Base-by-base conservation (phyloP, 1,140 invertebrate genomes). In the Trachymyrmex cornetzi region DNA sequence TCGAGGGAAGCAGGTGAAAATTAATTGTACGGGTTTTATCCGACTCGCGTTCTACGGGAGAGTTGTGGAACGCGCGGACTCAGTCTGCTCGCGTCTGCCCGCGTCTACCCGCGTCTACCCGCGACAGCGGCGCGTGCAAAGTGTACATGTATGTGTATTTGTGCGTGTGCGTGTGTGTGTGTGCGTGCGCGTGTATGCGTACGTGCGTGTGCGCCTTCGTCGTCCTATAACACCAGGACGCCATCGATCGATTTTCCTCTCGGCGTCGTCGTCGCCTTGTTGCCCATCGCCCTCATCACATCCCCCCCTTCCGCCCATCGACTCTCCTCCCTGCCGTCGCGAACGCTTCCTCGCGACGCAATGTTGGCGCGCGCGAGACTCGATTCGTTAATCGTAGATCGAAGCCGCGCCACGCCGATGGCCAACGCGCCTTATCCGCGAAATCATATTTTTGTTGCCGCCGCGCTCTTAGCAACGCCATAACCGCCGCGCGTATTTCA, bases 1-100 rank as follows among this genome's bases (percentile, higher is more conserved):
- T 3, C 77, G 80, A 89, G 86, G 88, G 90, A 92, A 92, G 90
- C 93, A 94, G 94, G 94, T 94, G 94, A 94, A 93, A 94, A 94
- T 94, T 93, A 94, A 94, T 94, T 89, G 93, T 90, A 92, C 93
- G 88, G 90, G 90, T 91, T 91, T 30, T 86, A 69, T 22, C 88
- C 87, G 87, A 89, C 88, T 90, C 53, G 87, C 71, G 53, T 79
- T 72, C 69, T 24, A 50, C 44, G 22, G 38, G 4, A 55, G 50
- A 89, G 61, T 59, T 77, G 87, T 88, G 80, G 82, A 91, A 88
- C 87, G 69, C 48, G 48, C 12, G 72, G 30, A 12, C 53, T n/a
- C 74, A 19, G 38, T 67, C 88, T 64, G 22, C n/a, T 30, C 27
- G 48, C 72, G 30, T 64, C 9, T 27, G 2, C 2, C 27, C 2